These are phyloP conservation scores for Chanos chanos DNA, from an alignment of 2,797 vertebrate species.

Conservation along the genomic window DNA sequence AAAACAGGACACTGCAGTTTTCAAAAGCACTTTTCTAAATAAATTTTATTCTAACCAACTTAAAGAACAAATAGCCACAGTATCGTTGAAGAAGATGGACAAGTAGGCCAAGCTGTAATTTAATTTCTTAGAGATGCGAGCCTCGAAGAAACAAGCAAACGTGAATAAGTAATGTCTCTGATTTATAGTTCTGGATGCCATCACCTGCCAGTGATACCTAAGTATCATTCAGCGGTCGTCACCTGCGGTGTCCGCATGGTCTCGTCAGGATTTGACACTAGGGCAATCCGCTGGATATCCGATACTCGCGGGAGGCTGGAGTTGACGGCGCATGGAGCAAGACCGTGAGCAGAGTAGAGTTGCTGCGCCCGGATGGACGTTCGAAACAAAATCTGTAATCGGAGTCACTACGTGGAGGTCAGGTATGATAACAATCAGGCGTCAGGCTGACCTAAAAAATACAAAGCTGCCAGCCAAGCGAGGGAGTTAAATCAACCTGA, in stretches of 20 bases:
- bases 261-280: slow-evolving; percentile 43
- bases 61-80: too few relatives aligned
- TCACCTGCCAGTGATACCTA: slow-evolving; percentile 44
- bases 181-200: slow-evolving; percentile 30
- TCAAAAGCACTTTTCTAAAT: too few relatives aligned
- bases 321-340: slow-evolving; percentile 38
- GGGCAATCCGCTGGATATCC: slow-evolving; percentile 52
- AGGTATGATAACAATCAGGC: slow-evolving; percentile 38
- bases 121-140: too few relatives aligned
- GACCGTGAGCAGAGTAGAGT: slow-evolving; percentile 47
- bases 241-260: slow-evolving; percentile 45
- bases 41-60: too few relatives aligned
- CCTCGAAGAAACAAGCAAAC: slow-evolving; percentile 36
- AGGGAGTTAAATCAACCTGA: not conserved
- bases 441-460: slow-evolving; percentile 32
- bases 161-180: slow-evolving; percentile 54
- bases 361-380: slow-evolving; percentile 49
- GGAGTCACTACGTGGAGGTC: slow-evolving; percentile 52
- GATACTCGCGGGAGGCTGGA: slow-evolving; percentile 52
- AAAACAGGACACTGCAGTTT: too few relatives aligned
- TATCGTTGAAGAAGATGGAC: too few relatives aligned
- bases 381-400: slow-evolving; percentile 70
- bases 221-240: slow-evolving; percentile 43
- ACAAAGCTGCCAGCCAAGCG: not conserved
- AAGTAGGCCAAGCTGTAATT: too few relatives aligned